Conservation (phyloP, 2,797 vertebrate species). For the Acridotheres tristis region DNA sequence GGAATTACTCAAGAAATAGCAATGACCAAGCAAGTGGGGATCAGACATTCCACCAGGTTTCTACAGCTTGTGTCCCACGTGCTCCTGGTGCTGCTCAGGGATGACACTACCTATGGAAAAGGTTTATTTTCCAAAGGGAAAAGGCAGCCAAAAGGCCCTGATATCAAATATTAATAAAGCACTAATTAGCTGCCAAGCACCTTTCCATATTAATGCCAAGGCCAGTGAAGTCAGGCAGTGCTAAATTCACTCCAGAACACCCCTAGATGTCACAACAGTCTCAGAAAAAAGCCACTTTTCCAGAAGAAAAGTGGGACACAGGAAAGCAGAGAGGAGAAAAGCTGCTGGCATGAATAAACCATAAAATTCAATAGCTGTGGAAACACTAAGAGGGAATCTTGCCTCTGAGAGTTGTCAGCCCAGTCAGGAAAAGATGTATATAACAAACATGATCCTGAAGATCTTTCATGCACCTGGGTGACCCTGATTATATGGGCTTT, state of each 20-base stretch:
- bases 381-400: background rate
- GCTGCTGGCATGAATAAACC: background rate
- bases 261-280: background rate
- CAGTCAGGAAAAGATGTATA: background rate
- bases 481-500: constrained; percentile 26
- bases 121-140: background rate
- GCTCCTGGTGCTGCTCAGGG: background rate
- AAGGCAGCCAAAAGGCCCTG: background rate
- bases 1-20: background rate
- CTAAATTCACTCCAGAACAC: background rate
- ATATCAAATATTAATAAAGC: background rate
- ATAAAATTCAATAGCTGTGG: background rate
- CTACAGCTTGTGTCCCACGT: background rate
- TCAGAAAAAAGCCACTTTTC: background rate
- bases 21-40: background rate
- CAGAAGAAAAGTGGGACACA: background rate
- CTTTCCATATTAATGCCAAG: background rate
- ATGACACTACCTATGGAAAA: background rate
- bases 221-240: background rate
- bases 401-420: background rate
- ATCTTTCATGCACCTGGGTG: background rate
- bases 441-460: constrained; percentile 28
- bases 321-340: background rate
- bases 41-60: background rate
- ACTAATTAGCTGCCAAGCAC: background rate